Evolutionary conservation across 2,113 vertebrate species (phyloP).

Genomic region (Tautogolabrus adspersus): DNA sequence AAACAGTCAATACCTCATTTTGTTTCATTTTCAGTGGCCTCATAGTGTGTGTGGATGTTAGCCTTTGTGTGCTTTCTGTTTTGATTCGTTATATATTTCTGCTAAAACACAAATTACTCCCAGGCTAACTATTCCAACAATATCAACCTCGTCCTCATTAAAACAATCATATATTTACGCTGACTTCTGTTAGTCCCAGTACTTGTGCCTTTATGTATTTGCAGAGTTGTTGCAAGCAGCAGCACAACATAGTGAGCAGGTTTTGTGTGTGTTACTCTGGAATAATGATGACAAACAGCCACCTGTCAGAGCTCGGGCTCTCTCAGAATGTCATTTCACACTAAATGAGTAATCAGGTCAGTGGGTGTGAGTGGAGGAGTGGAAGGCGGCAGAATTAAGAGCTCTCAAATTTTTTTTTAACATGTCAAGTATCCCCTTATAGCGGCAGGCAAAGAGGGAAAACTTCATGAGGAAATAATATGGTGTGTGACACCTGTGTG

Average conservation of each 20-base stretch:
- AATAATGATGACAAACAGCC: constrained; percentile 60
- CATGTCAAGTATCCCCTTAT: constrained; percentile 23
- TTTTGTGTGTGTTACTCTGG: constrained; percentile 18
- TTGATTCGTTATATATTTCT: constrained; percentile 6
- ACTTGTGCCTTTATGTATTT: neutral
- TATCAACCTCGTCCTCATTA: constrained; percentile 13
- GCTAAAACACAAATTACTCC: neutral
- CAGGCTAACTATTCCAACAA: constrained; percentile 9
- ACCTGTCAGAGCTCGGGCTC: constrained; percentile 40
- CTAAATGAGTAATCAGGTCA: constrained; percentile 44
- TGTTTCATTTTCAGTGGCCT: constrained; percentile 43
- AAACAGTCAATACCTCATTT: constrained; percentile 67
- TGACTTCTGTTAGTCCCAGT: neutral
- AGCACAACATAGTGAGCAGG: neutral
- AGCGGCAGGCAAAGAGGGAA: neutral
- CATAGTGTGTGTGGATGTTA: neutral
- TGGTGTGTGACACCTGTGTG: constrained; percentile 14
- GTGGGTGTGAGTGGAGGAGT: neutral
- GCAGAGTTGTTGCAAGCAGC: neutral
- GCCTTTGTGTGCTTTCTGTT: neutral
- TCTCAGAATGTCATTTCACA: constrained; percentile 41
- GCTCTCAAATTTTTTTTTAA: constrained; percentile 20
- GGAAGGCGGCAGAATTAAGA: constrained; percentile 28
- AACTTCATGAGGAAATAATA: constrained; percentile 17
- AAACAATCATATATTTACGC: neutral